A percentile compares a stretch with the other conserved stretches of the same genome.
These are phyloP conservation scores for Nixonia krombeini DNA, from an alignment of 1,140 invertebrate genomes.

Conservation along the genomic window DNA sequence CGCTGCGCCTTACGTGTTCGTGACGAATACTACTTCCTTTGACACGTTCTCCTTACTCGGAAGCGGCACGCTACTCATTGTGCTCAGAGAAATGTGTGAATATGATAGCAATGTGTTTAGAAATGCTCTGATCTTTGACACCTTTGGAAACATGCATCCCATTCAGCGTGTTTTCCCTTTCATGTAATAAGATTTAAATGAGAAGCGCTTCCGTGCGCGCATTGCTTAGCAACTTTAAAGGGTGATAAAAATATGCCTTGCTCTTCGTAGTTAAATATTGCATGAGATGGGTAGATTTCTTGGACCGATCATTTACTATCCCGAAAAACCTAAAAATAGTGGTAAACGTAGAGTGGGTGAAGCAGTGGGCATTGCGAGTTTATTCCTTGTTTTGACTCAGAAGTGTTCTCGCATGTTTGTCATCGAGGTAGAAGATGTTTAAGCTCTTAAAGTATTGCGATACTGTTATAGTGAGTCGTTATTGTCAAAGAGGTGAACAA, in stretches of 20 bases:
- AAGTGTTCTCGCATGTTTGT: too few species aligned
- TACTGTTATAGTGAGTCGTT: too few species aligned
- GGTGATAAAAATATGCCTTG: too few species aligned
- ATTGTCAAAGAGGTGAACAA: too few species aligned
- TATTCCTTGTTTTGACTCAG: not conserved
- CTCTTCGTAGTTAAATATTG: constrained; percentile 43
- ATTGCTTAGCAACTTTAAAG: too few species aligned
- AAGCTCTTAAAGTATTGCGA: too few species aligned
- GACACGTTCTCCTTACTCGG: not conserved
- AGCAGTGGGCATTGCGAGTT: not conserved
- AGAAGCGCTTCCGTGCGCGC: not conserved
- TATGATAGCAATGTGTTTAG: not conserved
- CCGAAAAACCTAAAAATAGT: not conserved
- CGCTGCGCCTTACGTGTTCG: too few species aligned
- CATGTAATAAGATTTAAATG: not conserved
- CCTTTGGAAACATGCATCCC: not conserved
- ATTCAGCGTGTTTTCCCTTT: not conserved
- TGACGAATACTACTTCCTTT: not conserved
- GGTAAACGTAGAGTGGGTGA: not conserved
- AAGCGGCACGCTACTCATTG: not conserved
- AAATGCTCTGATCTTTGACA: not conserved
- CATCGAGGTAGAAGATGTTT: too few species aligned
- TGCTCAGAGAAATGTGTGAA: not conserved
- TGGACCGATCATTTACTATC: not conserved
- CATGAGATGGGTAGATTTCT: constrained; percentile 44